A percentile compares a stretch with the other conserved stretches of the same genome.
These are phyloP conservation scores for Acyrthosiphon pisum DNA, from an alignment of 1,140 invertebrate species.

Conservation along the genomic window DNA sequence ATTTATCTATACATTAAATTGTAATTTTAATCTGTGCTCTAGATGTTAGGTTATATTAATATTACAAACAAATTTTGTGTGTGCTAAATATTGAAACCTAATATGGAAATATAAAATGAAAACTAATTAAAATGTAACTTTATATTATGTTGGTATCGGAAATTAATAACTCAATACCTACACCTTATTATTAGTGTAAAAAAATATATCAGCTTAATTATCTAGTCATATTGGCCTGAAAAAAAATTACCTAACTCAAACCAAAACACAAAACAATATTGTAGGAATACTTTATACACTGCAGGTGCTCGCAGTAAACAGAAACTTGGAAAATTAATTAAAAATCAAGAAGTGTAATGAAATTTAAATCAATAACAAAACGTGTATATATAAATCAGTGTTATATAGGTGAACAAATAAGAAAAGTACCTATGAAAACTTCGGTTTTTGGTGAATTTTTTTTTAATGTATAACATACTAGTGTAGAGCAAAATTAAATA, in stretches of 20 bases:
- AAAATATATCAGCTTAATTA: not conserved
- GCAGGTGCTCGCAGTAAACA: not conserved
- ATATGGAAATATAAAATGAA: not conserved
- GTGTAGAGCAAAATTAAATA: no score
- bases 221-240: not conserved
- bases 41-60: not conserved
- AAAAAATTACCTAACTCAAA: not conserved
- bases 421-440: not conserved
- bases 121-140: not conserved
- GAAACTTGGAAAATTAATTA: not conserved
- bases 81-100: not conserved
- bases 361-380: not conserved
- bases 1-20: not conserved
- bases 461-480: not conserved
- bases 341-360: not conserved
- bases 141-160: not conserved
- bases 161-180: not conserved
- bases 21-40: not conserved
- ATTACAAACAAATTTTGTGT: not conserved
- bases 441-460: not conserved
- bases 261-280: not conserved
- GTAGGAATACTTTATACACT: not conserved
- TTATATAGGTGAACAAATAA: not conserved
- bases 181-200: not conserved
- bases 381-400: not conserved